Base-by-base conservation (phyloP, 2,888 invertebrate species). In the Acleris laterana region DNA sequence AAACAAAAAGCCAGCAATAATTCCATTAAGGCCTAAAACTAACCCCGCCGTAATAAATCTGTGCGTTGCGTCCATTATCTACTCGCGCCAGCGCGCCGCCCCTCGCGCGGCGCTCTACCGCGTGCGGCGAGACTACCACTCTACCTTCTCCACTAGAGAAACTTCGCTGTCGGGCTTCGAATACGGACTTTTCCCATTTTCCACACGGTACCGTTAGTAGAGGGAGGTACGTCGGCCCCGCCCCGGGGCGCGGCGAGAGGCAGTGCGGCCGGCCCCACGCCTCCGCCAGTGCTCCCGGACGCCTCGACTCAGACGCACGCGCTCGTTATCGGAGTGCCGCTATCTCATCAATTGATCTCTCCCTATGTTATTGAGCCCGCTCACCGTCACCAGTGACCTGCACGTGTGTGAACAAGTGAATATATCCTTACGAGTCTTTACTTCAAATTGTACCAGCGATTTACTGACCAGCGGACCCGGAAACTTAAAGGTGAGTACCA, bases 11-110 rank as follows among this genome's bases (percentile, higher is more conserved):
- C 77, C 77, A 79, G 78, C 79, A 77, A 81, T 86, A 85, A 87
- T 86, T 84, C 88, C 88, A 88, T 88, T 88, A 88, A 83, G 79
- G 79, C 80, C 79, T 79, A 77, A 74, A 80, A 77, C 81, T 80
- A 81, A 80, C 83, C 83, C 84, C 79, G 78, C 79, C 57, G 62
- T 57, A 66, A 70, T 87, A 85, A 85, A 87, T 87, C 87, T 81
- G 77, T 73, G 72, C 74, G 76, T 59, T 66, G 66, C 77, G 77
- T 76, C 81, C 79, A 79, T 79, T 76, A n/a, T n/a, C n/a, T n/a
- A 78, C 75, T 80, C 72, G 79, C 70, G 75, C 74, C 72, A 69
- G 73, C 77, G 75, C 75, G 75, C 77, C 77, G 74, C 70, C 61
- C 71, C 61, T 71, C 70, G 72, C 68, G 63, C 69, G 70, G 63